Percentiles rank a stretch among this genome's conserved stretches.
phyloP scores from a whole-genome alignment of 2,113 vertebrate genomes.

The Chaetops frenatus region DNA sequence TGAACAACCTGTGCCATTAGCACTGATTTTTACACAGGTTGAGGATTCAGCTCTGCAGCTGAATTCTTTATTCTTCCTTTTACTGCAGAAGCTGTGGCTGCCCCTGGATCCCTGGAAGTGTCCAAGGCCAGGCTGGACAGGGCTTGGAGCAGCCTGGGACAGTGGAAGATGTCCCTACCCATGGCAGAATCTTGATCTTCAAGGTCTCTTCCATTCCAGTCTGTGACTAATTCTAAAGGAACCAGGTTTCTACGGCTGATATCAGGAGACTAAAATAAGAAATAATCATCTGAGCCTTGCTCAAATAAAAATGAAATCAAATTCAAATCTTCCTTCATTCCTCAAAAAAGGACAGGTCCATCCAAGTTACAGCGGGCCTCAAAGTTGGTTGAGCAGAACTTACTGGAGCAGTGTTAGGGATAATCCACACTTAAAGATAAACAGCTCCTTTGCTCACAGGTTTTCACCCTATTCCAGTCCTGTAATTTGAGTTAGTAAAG shows the following conservation, averaged over 20 bases:
- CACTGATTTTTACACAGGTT: not conserved
- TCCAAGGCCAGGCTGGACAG: rapidly evolving
- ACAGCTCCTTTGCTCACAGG: not conserved
- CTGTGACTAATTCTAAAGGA: not conserved
- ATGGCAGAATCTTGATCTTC: not conserved
- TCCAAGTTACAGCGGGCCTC: not conserved
- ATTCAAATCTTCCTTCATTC: not conserved
- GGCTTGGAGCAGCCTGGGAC: not conserved
- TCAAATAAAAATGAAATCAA: not conserved
- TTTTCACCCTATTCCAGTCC: not conserved
- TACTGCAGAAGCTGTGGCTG: not conserved
- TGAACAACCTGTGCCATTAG: not conserved
- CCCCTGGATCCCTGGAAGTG: not conserved
- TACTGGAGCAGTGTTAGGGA: not conserved
- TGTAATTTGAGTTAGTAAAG: not conserved
- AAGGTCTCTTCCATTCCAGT: not conserved
- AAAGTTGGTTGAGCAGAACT: not conserved
- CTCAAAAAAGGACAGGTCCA: rapidly evolving
- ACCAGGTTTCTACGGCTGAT: not conserved
- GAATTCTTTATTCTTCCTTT: not conserved
- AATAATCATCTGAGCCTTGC: not conserved
- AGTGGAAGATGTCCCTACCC: not conserved
- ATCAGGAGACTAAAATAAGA: not conserved
- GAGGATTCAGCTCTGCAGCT: not conserved
- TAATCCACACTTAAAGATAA: not conserved